Evolutionary conservation across 1,140 invertebrate species (phyloP).

Genomic region (Drosophila trapezifrons): DNA sequence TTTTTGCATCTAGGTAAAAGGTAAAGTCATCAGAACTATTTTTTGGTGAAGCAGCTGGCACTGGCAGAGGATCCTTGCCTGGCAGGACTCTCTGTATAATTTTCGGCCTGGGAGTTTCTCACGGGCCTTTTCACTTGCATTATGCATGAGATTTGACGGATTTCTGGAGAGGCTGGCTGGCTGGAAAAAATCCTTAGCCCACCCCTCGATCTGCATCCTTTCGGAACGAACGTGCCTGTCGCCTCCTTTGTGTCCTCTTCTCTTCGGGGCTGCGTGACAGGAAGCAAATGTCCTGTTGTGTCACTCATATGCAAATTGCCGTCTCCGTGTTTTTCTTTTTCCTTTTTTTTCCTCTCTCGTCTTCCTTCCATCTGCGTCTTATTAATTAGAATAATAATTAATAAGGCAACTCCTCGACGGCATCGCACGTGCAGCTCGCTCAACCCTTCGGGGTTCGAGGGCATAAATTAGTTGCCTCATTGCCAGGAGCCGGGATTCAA

Average conservation of each 20-base stretch:
- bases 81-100: slow-evolving; percentile 26
- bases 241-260: slow-evolving; percentile 57
- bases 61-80: slow-evolving; percentile 3
- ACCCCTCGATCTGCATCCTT: slow-evolving; percentile 29
- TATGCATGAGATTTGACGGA: slow-evolving; percentile 63
- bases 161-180: slow-evolving; percentile 30
- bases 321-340: slow-evolving; percentile 39
- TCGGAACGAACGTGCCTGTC: slow-evolving; percentile 57
- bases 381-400: slow-evolving; percentile 84
- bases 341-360: slow-evolving; percentile 4
- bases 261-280: slow-evolving; percentile 62
- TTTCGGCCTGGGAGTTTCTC: slow-evolving; percentile 63
- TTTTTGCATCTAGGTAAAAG: slow-evolving; percentile 35
- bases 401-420: slow-evolving; percentile 73
- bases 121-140: slow-evolving; percentile 73
- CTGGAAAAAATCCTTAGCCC: not conserved
- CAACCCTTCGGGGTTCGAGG: slow-evolving; percentile 15
- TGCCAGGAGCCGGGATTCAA: slow-evolving; percentile 40
- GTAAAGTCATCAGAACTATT: not conserved
- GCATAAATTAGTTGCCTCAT: slow-evolving; percentile 78
- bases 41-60: slow-evolving; percentile 47
- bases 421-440: slow-evolving; percentile 60
- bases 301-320: slow-evolving; percentile 83
- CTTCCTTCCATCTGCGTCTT: slow-evolving; percentile 57
- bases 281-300: slow-evolving; percentile 82